These are phyloP conservation scores for Anniella stebbinsi DNA, from an alignment of 2,797 vertebrate species.

Conservation along the genomic window DNA sequence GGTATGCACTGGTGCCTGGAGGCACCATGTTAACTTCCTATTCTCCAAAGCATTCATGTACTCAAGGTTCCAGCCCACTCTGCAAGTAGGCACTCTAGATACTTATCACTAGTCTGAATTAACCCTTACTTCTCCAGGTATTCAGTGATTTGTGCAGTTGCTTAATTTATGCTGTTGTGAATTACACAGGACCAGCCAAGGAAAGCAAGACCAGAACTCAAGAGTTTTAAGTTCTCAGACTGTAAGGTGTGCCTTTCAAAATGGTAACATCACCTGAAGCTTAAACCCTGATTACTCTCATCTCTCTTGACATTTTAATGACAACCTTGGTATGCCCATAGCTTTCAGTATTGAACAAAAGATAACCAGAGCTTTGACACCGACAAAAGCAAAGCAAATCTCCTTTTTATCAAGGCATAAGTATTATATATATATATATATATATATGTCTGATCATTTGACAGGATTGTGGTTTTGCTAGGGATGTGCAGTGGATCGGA, in stretches of 20 bases:
- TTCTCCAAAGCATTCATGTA: no score
- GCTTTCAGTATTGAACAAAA: constrained; percentile 4
- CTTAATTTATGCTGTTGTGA: background rate
- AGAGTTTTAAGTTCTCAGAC: background rate
- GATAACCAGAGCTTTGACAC: constrained; percentile 19
- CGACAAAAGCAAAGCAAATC: constrained; percentile 44
- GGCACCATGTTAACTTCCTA: background rate
- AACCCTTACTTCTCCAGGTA: background rate
- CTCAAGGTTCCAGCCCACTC: background rate
- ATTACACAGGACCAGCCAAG: background rate
- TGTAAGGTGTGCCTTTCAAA: background rate
- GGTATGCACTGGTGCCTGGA: no score
- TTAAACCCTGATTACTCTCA: constrained; percentile 23
- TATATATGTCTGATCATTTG: background rate
- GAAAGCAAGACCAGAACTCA: background rate
- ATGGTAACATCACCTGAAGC: background rate
- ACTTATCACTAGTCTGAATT: background rate
- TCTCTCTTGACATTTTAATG: constrained; percentile 7
- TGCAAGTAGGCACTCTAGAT: background rate
- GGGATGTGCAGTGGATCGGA: no score
- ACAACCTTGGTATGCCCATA: constrained; percentile 16
- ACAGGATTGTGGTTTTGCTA: constrained; percentile 33
- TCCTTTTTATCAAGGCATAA: constrained; percentile 23
- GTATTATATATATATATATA: background rate
- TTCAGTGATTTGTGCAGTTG: background rate